Percentiles rank a stretch among this genome's conserved stretches.
phyloP scores from a whole-genome alignment of 2,797 vertebrate genomes.

The Enteromius afrohamiltoni region DNA sequence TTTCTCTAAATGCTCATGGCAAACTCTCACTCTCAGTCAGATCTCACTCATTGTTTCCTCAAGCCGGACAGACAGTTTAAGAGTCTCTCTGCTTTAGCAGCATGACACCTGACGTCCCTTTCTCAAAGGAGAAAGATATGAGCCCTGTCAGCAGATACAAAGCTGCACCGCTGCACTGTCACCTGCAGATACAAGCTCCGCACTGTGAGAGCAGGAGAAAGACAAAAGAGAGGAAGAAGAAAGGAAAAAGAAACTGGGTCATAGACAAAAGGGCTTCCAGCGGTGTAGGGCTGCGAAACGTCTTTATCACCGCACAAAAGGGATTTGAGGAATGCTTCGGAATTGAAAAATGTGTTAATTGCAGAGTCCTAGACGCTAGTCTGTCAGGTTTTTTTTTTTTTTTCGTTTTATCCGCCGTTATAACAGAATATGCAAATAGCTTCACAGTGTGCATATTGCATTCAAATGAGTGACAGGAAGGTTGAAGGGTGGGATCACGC shows the following conservation, averaged over 20 bases:
- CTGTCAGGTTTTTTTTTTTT: slow-evolving; percentile 8
- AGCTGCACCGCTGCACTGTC: slow-evolving; percentile 37
- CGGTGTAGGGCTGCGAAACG: slow-evolving; percentile 18
- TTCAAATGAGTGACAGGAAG: slow-evolving; percentile 39
- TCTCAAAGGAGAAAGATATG: slow-evolving; percentile 61
- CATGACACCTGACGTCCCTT: slow-evolving; percentile 51
- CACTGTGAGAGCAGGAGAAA: slow-evolving; percentile 20
- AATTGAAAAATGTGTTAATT: slow-evolving; percentile 51
- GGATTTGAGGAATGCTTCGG: slow-evolving; percentile 39
- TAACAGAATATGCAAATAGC: slow-evolving; percentile 38
- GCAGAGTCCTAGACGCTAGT: slow-evolving; percentile 38
- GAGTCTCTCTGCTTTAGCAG: slow-evolving; percentile 13
- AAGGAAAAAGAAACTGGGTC: slow-evolving; percentile 53
- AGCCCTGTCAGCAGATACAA: slow-evolving; percentile 53
- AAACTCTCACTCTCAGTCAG: slow-evolving; percentile 10
- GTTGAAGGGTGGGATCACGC: slow-evolving; percentile 42
- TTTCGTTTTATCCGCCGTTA: background rate
- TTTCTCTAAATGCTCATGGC: background rate
- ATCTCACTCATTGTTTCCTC: slow-evolving; percentile 8
- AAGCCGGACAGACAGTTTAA: slow-evolving; percentile 22
- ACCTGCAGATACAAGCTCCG: slow-evolving; percentile 53
- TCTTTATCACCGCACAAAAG: slow-evolving; percentile 47
- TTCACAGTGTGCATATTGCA: slow-evolving; percentile 7
- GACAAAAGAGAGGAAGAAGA: slow-evolving; percentile 47
- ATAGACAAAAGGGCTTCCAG: slow-evolving; percentile 49